phyloP scores from a whole-genome alignment of 2,888 invertebrate genomes.

The Parascotia fuliginaria region DNA sequence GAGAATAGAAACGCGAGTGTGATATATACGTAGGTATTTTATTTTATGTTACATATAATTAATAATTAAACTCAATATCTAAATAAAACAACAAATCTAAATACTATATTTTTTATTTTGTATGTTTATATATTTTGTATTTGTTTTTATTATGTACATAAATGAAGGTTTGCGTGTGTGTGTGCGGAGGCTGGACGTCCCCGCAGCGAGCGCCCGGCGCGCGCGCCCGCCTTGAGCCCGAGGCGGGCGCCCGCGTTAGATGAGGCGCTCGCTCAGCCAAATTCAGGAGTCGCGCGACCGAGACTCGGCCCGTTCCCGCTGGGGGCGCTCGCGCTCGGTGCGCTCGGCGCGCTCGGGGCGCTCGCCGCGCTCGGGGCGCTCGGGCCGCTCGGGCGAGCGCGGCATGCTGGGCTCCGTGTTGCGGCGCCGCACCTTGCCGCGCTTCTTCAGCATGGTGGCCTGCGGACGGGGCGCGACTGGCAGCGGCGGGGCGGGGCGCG shows the following conservation, averaged over 20 bases:
- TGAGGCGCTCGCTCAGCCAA: slow-evolving; percentile 90
- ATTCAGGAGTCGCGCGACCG: slow-evolving; percentile 87
- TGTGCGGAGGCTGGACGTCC: slow-evolving; percentile 1
- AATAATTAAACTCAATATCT: slow-evolving; percentile 46
- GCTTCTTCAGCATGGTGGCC: slow-evolving; percentile 99
- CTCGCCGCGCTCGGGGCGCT: slow-evolving; percentile 67
- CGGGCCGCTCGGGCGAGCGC: slow-evolving; percentile 67
- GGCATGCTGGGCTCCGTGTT: slow-evolving; percentile 95
- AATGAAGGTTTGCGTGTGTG: slow-evolving; percentile 24
- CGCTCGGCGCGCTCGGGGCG: slow-evolving; percentile 68
- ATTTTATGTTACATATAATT: slow-evolving; percentile 14
- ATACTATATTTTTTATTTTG: slow-evolving; percentile 67
- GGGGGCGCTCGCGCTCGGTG: slow-evolving; percentile 65
- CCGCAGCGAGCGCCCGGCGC: slow-evolving; percentile 68
- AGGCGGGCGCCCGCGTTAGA: slow-evolving; percentile 82
- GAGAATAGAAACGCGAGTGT: slow-evolving; percentile 4
- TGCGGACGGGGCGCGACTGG: slow-evolving; percentile 79
- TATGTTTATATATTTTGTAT: slow-evolving; percentile 51
- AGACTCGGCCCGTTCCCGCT: slow-evolving; percentile 65
- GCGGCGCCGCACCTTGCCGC: slow-evolving; percentile 97
- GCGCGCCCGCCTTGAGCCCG: slow-evolving; percentile 78
- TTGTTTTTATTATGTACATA: slow-evolving; percentile 77
- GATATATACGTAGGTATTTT: slow-evolving; percentile 7
- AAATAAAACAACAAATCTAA: slow-evolving; percentile 75
- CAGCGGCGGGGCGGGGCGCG: slow-evolving; percentile 65